Evolutionary conservation across 2,797 vertebrate genomes (phyloP), one percentile per base, ranked within the genome.

Genomic region (Lithobates sylvaticus): DNA sequence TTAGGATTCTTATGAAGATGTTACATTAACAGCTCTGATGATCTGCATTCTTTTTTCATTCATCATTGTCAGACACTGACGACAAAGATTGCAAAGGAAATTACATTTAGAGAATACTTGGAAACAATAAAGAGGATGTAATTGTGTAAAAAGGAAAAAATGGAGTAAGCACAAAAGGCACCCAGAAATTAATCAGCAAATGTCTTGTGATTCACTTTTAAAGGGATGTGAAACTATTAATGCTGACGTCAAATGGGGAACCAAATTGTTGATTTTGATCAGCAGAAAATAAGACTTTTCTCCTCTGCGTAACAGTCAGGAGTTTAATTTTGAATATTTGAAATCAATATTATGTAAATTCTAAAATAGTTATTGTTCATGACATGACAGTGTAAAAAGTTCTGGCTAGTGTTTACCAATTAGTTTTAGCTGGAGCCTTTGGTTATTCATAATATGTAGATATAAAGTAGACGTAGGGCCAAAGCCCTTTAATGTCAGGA

Each of bases 201-300:
- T 29, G 74, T 74, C 80, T 78, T 83, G 69, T 87, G 85, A 83
- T 74, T 47, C 5, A 15, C 10, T 67, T 71, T 47, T 15, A 87
- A 70, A 77, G 54, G 81, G 80, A 83, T 83, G 36, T 87, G 80
- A 83, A 87, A 87, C 85, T 72, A 65, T 15, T 36, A 18, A 72
- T 73, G 32, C 26, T 18, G 21, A 23, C 42, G 39, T 78, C 23
- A 39, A 10, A 81, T 77, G n/a, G 74, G 69, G 58, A 86, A 86
- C 39, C 13, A 39, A 54, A 16, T 8, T 58, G 32, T 21, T 72
- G 32, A 81, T 32, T 71, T 26, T 67, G n/a, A 67, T 10, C 65
- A 67, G 54, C 21, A 61, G 54, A 61, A 61, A 61, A 13, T 0
- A 9, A 6, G 10, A 1, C 18, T 23, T 23, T 58, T 58, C 15